Percentiles rank a stretch among this genome's conserved stretches.
Evolutionary conservation across 2,113 vertebrate species (phyloP).

Genomic region (Alethe castanea): DNA sequence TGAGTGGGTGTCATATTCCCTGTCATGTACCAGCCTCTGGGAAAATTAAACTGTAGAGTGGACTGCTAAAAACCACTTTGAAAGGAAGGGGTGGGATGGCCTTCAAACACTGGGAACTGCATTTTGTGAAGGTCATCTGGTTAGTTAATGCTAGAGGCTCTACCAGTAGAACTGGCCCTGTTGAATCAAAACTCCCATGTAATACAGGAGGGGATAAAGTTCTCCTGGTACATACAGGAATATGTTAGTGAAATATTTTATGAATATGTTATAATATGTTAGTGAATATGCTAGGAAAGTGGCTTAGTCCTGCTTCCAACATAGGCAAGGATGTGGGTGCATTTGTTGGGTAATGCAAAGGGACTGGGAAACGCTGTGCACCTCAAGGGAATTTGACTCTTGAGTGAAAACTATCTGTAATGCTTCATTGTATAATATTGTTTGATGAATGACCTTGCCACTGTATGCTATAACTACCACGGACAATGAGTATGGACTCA

Average conservation of each 20-base stretch:
- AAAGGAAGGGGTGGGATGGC: accelerated
- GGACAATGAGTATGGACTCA: background rate
- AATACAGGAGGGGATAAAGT: background rate
- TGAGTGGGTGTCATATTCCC: background rate
- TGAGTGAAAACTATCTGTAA: background rate
- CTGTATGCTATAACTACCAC: background rate
- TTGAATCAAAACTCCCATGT: background rate
- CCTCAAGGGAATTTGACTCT: background rate
- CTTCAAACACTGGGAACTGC: background rate
- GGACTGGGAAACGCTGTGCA: background rate
- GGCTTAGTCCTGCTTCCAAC: background rate
- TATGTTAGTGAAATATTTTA: background rate
- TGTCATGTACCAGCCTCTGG: background rate
- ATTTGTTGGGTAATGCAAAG: background rate
- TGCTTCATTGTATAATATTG: background rate
- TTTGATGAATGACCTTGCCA: background rate
- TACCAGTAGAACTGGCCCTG: background rate
- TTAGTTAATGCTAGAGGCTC: background rate
- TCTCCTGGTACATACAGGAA: background rate
- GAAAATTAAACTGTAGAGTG: background rate
- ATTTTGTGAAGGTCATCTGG: background rate
- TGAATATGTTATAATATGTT: background rate
- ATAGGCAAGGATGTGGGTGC: background rate
- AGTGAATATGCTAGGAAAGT: too few species aligned
- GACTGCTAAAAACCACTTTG: background rate